Percentiles rank a stretch among this genome's conserved stretches.
Conservation (phyloP, 2,797 vertebrate species). For the Erethizon dorsatum region DNA sequence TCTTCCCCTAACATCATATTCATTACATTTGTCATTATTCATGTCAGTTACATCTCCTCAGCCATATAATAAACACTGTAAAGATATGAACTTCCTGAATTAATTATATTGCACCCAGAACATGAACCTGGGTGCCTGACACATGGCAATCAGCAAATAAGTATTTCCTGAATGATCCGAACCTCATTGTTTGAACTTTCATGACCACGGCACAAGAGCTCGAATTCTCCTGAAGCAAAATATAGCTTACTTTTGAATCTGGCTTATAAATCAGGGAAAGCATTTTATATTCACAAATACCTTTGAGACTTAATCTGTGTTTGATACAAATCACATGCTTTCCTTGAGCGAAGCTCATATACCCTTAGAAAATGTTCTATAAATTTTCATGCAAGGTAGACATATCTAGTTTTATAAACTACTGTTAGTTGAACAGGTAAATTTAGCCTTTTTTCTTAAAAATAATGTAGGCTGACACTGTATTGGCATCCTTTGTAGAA, state of each 20-base stretch:
- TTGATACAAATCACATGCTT: background rate
- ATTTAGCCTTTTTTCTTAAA: background rate
- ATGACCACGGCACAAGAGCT: background rate
- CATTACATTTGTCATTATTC: background rate
- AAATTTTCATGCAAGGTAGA: background rate
- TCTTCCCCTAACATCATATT: background rate
- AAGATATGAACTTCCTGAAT: background rate
- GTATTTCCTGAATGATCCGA: background rate
- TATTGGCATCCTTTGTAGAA: background rate
- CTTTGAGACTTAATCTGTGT: background rate
- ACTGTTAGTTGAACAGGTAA: background rate
- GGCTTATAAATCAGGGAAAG: background rate
- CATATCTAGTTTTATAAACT: background rate
- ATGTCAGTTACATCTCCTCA: background rate
- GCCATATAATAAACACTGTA: background rate
- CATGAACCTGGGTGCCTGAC: background rate
- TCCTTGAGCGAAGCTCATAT: background rate
- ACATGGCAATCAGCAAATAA: background rate
- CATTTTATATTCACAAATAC: background rate
- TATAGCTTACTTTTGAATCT: slow-evolving; percentile 27
- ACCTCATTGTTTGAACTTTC: background rate
- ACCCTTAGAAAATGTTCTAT: background rate
- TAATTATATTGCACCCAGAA: background rate
- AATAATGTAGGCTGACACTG: background rate
- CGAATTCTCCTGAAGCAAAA: background rate